These are phyloP conservation scores for Myotis daubentonii DNA, from an alignment of 2,797 vertebrate species.

Conservation along the genomic window DNA sequence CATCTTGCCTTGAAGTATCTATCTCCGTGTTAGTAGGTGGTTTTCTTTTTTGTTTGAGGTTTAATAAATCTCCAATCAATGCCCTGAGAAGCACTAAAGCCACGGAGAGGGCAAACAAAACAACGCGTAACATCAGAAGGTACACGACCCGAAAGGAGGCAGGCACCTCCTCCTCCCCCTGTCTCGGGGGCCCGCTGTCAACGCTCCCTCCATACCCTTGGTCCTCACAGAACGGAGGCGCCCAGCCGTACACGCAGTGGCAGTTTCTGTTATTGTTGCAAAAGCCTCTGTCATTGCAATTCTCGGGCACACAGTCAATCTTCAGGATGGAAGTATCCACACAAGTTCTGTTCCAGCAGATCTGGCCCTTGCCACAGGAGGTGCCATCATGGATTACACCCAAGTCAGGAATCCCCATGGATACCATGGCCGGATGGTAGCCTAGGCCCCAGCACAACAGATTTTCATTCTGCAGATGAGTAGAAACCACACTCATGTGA, in stretches of 20 bases:
- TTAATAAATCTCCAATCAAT: neutral
- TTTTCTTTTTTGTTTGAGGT: neutral
- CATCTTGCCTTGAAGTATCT: rapidly evolving
- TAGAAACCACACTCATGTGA: rapidly evolving
- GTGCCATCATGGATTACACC: constrained; percentile 23
- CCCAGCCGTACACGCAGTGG: constrained; percentile 65
- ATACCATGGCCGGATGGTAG: rapidly evolving
- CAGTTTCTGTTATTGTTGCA: constrained; percentile 65
- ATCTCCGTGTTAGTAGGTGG: neutral
- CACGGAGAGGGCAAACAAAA: neutral
- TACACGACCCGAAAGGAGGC: rapidly evolving
- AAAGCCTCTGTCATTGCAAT: constrained; percentile 44
- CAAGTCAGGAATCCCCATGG: neutral
- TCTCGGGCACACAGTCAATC: constrained; percentile 9
- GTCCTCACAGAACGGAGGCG: constrained; percentile 44
- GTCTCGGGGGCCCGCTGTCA: rapidly evolving
- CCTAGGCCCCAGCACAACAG: neutral
- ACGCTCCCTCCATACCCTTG: neutral
- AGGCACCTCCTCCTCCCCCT: rapidly evolving
- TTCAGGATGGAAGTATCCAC: neutral
- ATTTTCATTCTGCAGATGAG: neutral
- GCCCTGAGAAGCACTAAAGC: neutral
- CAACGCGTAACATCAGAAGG: neutral
- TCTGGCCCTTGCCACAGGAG: neutral
- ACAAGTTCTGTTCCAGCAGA: neutral